These are phyloP conservation scores for Strongylocentrotus purpuratus DNA, from an alignment of 35 echinoderm and acorn worm species.

Conservation along the genomic window DNA sequence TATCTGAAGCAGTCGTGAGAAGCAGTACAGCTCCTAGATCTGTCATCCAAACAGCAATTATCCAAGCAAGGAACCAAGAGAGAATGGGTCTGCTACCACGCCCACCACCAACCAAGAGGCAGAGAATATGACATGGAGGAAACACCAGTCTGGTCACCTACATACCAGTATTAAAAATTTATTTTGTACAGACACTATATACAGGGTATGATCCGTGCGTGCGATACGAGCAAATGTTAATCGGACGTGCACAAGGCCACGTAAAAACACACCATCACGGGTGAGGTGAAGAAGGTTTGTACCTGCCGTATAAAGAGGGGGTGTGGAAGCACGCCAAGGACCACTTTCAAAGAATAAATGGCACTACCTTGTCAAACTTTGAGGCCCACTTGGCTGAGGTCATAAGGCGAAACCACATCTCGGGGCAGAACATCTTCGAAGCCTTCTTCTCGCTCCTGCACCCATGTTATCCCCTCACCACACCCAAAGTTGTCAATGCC, in stretches of 20 bases:
- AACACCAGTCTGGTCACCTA: too few species aligned
- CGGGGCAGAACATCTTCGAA: neutral
- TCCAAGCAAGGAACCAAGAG: neutral
- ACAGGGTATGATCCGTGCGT: too few species aligned
- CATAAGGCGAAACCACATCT: neutral
- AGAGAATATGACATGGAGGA: slow-evolving; percentile 49
- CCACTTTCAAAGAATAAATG: slow-evolving; percentile 11
- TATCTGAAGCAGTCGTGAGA: neutral
- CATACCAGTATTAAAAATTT: neutral
- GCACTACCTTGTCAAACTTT: neutral
- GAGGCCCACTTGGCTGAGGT: neutral
- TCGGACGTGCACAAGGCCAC: too few species aligned
- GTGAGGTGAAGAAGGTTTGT: neutral
- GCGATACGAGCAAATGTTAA: too few species aligned
- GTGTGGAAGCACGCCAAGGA: slow-evolving; percentile 31
- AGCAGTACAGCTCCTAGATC: neutral
- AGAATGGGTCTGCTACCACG: neutral
- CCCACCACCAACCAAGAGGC: slow-evolving; percentile 27
- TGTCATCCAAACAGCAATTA: neutral
- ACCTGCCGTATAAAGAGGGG: neutral
- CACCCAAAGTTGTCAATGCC: neutral
- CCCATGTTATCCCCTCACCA: neutral
- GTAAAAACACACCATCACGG: neutral
- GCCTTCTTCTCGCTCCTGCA: neutral
- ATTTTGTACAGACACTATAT: neutral